A percentile compares a stretch with the other conserved stretches of the same genome.
These are phyloP conservation scores for Corapipo altera DNA, from an alignment of 2,113 vertebrate genomes.

Conservation along the genomic window DNA sequence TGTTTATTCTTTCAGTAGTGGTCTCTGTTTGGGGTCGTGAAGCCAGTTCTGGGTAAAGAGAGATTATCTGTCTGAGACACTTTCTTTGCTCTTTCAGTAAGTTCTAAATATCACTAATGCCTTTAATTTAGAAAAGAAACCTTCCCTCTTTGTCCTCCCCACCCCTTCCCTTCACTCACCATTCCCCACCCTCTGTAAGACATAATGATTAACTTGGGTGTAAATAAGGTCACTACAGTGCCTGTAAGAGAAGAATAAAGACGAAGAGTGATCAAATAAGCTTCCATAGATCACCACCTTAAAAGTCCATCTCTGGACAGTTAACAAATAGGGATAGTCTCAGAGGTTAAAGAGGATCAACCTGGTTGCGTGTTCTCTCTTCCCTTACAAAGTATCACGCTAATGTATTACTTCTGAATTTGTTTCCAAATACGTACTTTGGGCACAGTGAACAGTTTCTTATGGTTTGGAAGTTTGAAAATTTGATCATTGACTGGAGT, in stretches of 20 bases:
- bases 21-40: accelerated
- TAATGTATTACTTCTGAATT: neutral
- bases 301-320: neutral
- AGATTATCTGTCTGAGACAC: neutral
- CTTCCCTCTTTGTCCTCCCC: accelerated
- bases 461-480: neutral
- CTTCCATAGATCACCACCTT: neutral
- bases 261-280: neutral
- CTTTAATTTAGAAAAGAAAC: neutral
- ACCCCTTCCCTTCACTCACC: neutral
- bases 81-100: neutral
- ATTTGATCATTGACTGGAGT: neutral
- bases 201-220: slow-evolving; percentile 11
- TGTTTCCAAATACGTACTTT: neutral
- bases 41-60: neutral
- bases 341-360: neutral
- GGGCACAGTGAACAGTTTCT: neutral
- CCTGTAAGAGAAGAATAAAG: neutral
- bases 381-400: neutral
- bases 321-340: neutral
- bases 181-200: neutral
- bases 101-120: neutral
- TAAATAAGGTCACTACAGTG: neutral
- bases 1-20: accelerated
- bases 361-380: neutral